phyloP scores from a whole-genome alignment of 2,113 vertebrate genomes.

The Lagopus muta region DNA sequence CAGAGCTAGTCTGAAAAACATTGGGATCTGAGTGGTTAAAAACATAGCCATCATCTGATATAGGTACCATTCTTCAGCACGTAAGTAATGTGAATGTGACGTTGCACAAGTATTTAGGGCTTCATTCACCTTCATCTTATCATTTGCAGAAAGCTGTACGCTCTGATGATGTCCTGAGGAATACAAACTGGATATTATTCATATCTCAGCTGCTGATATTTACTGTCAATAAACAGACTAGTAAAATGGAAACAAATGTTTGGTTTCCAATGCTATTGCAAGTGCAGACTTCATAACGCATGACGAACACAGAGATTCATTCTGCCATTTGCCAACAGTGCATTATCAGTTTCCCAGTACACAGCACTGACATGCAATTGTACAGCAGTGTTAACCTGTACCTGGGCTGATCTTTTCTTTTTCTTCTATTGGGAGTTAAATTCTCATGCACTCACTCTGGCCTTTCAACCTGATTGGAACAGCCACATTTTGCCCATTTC shows the following conservation, averaged over 20 bases:
- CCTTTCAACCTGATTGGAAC: background rate
- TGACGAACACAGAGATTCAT: constrained; percentile 17
- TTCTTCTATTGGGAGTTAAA: background rate
- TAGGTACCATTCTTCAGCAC: background rate
- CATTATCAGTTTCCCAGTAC: background rate
- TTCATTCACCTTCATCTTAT: constrained; percentile 48
- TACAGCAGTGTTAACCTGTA: background rate
- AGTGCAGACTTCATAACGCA: constrained; percentile 14
- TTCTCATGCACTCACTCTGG: background rate
- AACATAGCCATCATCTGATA: background rate
- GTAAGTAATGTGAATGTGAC: constrained; percentile 2
- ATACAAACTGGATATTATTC: constrained; percentile 19
- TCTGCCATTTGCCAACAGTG: constrained; percentile 1
- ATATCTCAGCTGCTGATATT: constrained; percentile 33
- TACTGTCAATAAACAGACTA: constrained; percentile 36
- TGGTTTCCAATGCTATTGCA: constrained; percentile 21
- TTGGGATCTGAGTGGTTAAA: background rate
- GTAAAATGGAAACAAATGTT: constrained; percentile 36
- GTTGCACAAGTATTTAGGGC: constrained; percentile 1
- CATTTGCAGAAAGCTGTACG: constrained; percentile 43
- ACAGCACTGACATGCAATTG: background rate
- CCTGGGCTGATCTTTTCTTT: background rate
- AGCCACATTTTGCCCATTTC: background rate
- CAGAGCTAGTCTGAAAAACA: background rate
- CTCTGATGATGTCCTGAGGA: constrained; percentile 34